Conservation (phyloP, 92 coral and sea anemone genomes). For the Chrysogorgia sp. region DNA sequence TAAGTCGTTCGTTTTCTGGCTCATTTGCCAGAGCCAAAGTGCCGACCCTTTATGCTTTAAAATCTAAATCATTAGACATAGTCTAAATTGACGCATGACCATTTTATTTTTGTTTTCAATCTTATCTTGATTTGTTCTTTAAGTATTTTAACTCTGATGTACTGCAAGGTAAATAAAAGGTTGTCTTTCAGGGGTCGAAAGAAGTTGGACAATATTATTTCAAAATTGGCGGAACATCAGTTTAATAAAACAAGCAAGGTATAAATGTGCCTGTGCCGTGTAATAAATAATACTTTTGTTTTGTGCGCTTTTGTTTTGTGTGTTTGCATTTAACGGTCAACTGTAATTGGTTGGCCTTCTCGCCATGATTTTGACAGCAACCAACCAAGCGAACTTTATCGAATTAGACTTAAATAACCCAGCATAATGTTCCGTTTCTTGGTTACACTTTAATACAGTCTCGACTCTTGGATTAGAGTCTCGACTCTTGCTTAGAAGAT, state of each 20-base stretch:
- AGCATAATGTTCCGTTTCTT: too few species aligned
- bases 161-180: neutral
- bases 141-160: neutral
- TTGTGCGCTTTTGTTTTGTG: neutral
- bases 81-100: neutral
- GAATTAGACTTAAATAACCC: neutral
- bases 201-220: conserved; percentile 80
- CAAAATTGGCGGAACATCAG: conserved; percentile 56
- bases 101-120: neutral
- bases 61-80: neutral
- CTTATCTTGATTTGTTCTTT: neutral
- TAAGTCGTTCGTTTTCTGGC: conserved; percentile 15
- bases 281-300: neutral
- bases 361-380: neutral
- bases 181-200: conserved; percentile 46
- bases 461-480: too few species aligned
- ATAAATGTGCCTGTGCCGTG: too few species aligned
- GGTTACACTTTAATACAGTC: too few species aligned
- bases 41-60: neutral
- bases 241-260: neutral
- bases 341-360: neutral
- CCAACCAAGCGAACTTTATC: neutral
- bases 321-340: neutral
- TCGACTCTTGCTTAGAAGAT: too few species aligned
- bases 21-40: neutral